phyloP scores from a whole-genome alignment of 2,888 invertebrate genomes.

The Parnassius apollo region DNA sequence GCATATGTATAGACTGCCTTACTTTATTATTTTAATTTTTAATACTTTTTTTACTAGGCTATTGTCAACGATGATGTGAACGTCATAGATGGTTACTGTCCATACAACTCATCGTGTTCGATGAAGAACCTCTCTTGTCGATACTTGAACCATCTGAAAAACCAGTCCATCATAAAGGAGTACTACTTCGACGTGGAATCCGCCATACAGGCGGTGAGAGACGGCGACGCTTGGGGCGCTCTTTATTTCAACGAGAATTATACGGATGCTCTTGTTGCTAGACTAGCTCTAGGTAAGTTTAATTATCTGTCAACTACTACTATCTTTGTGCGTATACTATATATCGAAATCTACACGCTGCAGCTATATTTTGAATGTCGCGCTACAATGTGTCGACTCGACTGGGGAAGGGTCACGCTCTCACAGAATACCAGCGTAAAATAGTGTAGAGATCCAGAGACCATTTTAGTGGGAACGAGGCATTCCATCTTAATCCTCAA shows the following conservation, averaged over 20 bases:
- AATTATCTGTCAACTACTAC: no score
- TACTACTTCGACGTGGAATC: conserved; percentile 84
- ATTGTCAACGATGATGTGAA: conserved; percentile 73
- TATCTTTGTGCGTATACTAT: no score
- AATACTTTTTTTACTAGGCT: conserved; percentile 48
- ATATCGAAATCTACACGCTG: no score
- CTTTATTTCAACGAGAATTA: conserved; percentile 94
- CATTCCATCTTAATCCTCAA: no score
- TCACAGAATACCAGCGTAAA: no score
- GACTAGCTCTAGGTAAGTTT: conserved; percentile 86
- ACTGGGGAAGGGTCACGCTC: no score
- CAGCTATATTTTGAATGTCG: no score
- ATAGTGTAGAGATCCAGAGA: no score
- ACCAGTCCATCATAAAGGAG: conserved; percentile 85
- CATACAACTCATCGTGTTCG: conserved; percentile 83
- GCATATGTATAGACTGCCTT: no score
- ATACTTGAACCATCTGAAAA: conserved; percentile 88
- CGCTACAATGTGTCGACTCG: no score
- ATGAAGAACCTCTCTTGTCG: conserved; percentile 89
- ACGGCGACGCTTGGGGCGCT: conserved; percentile 93
- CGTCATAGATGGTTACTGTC: conserved; percentile 73
- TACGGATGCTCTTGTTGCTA: conserved; percentile 90
- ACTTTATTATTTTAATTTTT: no score
- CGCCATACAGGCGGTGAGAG: conserved; percentile 87
- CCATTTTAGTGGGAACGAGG: no score